Conservation (phyloP, 2,797 vertebrate genomes). For the Steatocranus sp. region DNA sequence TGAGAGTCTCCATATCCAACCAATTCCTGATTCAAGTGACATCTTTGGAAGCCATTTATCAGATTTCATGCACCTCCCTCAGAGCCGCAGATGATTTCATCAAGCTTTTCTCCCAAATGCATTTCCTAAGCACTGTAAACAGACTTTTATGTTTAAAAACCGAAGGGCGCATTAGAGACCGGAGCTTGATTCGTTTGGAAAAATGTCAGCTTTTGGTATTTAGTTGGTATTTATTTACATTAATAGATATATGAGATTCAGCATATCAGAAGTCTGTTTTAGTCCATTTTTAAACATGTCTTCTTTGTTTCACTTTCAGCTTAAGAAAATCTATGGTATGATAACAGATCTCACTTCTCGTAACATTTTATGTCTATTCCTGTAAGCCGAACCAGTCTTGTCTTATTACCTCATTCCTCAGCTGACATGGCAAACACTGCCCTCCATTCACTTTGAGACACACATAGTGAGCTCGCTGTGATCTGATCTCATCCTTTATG, state of each 20-base stretch:
- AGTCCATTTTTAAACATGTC: background rate
- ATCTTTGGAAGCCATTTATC: background rate
- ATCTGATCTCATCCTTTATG: constrained; percentile 11
- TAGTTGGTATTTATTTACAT: background rate
- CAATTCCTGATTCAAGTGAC: background rate
- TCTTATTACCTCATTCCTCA: constrained; percentile 23
- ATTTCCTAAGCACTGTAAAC: background rate
- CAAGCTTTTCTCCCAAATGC: background rate
- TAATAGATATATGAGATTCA: background rate
- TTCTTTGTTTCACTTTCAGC: background rate
- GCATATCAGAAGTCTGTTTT: background rate
- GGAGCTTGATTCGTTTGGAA: background rate
- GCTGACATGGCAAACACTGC: constrained; percentile 3
- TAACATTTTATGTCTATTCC: background rate
- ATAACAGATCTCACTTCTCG: background rate
- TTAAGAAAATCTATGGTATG: background rate
- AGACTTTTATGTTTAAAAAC: background rate
- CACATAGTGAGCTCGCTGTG: background rate
- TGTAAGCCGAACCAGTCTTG: background rate
- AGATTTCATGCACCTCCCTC: background rate
- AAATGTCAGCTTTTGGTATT: background rate
- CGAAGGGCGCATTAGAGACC: background rate
- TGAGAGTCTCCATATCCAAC: background rate
- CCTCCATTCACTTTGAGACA: background rate
- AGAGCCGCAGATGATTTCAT: background rate